Base-by-base conservation (phyloP, 2,797 vertebrate species). In the Rachycentron canadum region DNA sequence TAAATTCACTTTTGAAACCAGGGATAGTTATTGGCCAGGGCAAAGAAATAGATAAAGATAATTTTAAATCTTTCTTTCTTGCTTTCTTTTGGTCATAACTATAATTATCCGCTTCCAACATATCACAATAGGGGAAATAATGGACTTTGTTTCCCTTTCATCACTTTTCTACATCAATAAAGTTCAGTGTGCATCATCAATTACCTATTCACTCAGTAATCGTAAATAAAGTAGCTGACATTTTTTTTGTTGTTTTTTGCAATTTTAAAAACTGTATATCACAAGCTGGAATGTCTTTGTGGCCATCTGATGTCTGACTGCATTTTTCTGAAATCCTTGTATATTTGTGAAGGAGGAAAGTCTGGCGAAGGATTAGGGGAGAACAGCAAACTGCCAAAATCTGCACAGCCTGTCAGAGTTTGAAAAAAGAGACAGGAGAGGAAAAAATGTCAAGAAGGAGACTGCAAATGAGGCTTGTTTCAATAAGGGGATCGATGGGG, bases 391-490 rank as follows among this genome's bases (percentile, higher is more conserved):
- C 91, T 91, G 91, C 89, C 92, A 91, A 93, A 93, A 90, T 93
- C 85, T 88, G 87, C 91, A 89, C 87, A 89, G 91, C 89, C 92
- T 93, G 93, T 94, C 93, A 95, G 88, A 90, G 87, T 91, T 91
- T 92, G 92, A 83, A 91, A 89, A 86, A 81, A 82, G 86, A 90
- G 90, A 92, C 88, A 86, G 89, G 87, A 89, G 86, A 87, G 86
- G 61, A 79, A 88, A 86, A 88, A 91, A 90, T 89, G 93, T 92
- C 92, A 94, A 90, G 91, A 90, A 95, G 95, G 95, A 95, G 94
- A 95, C 93, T 95, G 91, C 93, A 95, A 95, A 95, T 94, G 94
- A 95, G 93, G 93, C 91, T 93, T 93, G 93, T 95, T 95, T 95
- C 93, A 95, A 94, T 94, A 94, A 92, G 76, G 63, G 83, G 91